Percentiles rank a stretch among this genome's conserved stretches.
These are phyloP conservation scores for Melanotaenia maccullochi DNA, from an alignment of 2,797 vertebrate species.

Conservation along the genomic window DNA sequence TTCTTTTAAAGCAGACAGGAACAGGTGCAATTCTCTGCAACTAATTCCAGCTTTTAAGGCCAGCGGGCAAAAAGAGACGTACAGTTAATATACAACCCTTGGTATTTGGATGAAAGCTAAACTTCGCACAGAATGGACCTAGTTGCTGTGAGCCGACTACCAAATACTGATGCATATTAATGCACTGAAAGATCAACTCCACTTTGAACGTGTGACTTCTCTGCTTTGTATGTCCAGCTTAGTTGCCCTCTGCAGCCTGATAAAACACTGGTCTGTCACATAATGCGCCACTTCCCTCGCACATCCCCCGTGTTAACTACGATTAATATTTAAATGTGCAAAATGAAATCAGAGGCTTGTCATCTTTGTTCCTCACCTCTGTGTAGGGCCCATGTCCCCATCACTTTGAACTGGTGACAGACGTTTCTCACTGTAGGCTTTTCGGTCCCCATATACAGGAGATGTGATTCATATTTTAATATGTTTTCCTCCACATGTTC, in stretches of 20 bases:
- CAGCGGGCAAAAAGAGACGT: background rate
- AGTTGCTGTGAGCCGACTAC: background rate
- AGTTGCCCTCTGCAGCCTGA: constrained; percentile 1
- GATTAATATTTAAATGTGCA: constrained; percentile 16
- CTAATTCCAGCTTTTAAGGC: constrained; percentile 1
- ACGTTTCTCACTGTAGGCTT: constrained; percentile 3
- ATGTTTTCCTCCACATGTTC: constrained; percentile 48
- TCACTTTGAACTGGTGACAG: background rate
- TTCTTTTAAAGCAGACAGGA: constrained; percentile 18
- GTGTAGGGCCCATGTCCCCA: background rate
- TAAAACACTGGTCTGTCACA: constrained; percentile 3
- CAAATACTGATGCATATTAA: constrained; percentile 28
- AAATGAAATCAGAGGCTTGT: constrained; percentile 32
- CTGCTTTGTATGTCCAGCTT: constrained; percentile 8
- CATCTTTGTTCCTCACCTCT: background rate
- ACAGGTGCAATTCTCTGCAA: background rate
- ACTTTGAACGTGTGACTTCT: constrained; percentile 9
- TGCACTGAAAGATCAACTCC: constrained; percentile 4
- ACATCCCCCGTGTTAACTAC: background rate
- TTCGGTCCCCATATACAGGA: constrained; percentile 41
- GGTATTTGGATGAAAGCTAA: constrained; percentile 12
- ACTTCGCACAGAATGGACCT: constrained; percentile 1
- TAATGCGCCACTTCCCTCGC: background rate
- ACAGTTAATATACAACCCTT: background rate
- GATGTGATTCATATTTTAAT: constrained; percentile 57